Base-by-base conservation (phyloP, 1,140 invertebrate species). In the Drosophila pruinosa region DNA sequence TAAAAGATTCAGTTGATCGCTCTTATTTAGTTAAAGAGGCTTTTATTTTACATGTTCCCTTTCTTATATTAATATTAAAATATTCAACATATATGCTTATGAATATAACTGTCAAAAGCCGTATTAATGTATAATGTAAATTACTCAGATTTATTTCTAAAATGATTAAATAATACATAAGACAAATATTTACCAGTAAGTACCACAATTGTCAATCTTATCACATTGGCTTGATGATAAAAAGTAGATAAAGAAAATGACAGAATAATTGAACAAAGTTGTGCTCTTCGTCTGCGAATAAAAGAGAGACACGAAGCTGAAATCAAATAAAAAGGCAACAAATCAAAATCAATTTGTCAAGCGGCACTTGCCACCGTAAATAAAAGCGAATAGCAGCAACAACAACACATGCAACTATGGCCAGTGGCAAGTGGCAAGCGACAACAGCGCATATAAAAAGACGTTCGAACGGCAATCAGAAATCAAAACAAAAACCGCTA, bases 401-500 rank as follows among this genome's bases (percentile, higher is more conserved):
- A 64, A 54, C 62, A 36, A 57, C 43, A 50, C 10, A 8, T 50
- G 10, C 45, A 50, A 26, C 31, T 38, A 36, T 22, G 24, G 47
- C 26, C 54, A 58, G 53, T 39, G 26, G 61, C 53, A 56, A 59
- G 43, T 58, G 52, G 38, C 50, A 47, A 17, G 48, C 39, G 45
- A 47, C 56, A 56, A 41, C 56, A 34, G 10, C n/a, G 53, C 19
- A 53, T 22, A 50, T n/a, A 50, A 56, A 67, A 63, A 75, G 48
- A 68, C 70, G 80, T 57, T 78, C 74, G 78, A 86, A 86, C 81
- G 82, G 81, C 82, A 88, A 81, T 81, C 81, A 88, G 81, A 86
- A 86, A 86, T 86, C 81, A 86, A 86, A 86, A 86, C 81, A 86
- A 86, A 86, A 86, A 88, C 81, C 81, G 81, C 81, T 86, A 88